These are phyloP conservation scores for Drepanosiphum platanoidis DNA, from an alignment of 2,888 invertebrate genomes.

Conservation along the genomic window DNA sequence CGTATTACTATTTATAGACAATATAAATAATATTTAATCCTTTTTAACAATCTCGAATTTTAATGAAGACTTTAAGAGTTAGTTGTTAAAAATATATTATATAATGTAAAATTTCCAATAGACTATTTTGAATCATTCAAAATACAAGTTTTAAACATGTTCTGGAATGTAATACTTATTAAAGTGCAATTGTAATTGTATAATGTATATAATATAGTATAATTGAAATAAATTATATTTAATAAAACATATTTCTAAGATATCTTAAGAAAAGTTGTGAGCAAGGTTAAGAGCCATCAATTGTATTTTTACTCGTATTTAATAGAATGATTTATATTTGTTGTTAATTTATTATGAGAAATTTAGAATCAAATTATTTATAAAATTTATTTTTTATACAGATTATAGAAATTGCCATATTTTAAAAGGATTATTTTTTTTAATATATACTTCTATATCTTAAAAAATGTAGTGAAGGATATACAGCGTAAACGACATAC, in stretches of 20 bases:
- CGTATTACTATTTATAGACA: not conserved
- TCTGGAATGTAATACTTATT: not conserved
- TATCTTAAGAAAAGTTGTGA: not conserved
- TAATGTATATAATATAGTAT: not conserved
- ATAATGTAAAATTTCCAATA: not conserved
- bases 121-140: not conserved
- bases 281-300: not conserved
- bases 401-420: slow-evolving; percentile 34
- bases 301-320: not conserved
- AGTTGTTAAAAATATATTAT: not conserved
- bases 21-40: not conserved
- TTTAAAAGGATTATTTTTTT: slow-evolving; percentile 42
- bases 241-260: not conserved
- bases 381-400: slow-evolving; percentile 23
- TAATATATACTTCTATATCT: slow-evolving; percentile 10
- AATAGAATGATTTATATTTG: slow-evolving; percentile 45
- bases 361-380: slow-evolving; percentile 50
- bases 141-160: not conserved
- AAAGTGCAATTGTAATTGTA: slow-evolving; percentile 25
- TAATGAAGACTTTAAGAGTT: not conserved
- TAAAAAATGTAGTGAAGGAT: not conserved
- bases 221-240: not conserved
- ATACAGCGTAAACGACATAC: too few species aligned
- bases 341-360: slow-evolving; percentile 40
- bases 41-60: not conserved